Base-by-base conservation (phyloP, 2,113 vertebrate species). In the Haplochromis burtoni region DNA sequence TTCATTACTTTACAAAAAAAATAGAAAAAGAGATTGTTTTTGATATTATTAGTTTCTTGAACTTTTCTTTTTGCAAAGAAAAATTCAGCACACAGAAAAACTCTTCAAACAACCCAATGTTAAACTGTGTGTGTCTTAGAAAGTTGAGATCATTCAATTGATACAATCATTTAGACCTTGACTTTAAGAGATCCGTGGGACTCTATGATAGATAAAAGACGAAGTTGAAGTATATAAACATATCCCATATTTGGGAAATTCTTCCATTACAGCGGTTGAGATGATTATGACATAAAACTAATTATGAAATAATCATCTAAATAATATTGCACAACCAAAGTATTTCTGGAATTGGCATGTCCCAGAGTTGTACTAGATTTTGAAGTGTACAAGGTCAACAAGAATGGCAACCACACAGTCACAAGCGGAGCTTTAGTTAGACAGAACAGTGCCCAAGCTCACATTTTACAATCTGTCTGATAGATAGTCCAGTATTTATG, bases 131-230 rank as follows among this genome's bases (percentile, higher is more conserved):
- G 63, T 40, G 35, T 71, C 66, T 71, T 1, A 40, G 38, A 24
- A 8, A 42, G 7, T 24, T 71, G n/a, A 24, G 0, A 10, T 71
- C 5, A 10, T 71, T 71, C 0, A 71, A 2, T 24, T 40, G n/a
- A 42, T 71, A 24, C n/a, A 42, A 40, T 6, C 35, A 42, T 71
- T 24, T 42, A 71, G 66, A 42, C n/a, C 8, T 9, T 9, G 35
- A 10, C 6, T 14, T 71, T 6, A 40, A 71, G 66, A 40, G n/a
- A 71, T 42, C 66, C 0, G 0, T 5, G 5, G 12, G 63, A 71
- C 63, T 9, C 2, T 71, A 4, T 71, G 66, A 71, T 42, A 42
- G n/a, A 42, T 42, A 40, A 42, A 42, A 42, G 35, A 42, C 0
- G 1, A 24, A 71, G 66, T 42, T 42, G 35, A 24, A 68, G 63